Base-by-base conservation (phyloP, 2,797 vertebrate species). In the Acipenser transmontanus region DNA sequence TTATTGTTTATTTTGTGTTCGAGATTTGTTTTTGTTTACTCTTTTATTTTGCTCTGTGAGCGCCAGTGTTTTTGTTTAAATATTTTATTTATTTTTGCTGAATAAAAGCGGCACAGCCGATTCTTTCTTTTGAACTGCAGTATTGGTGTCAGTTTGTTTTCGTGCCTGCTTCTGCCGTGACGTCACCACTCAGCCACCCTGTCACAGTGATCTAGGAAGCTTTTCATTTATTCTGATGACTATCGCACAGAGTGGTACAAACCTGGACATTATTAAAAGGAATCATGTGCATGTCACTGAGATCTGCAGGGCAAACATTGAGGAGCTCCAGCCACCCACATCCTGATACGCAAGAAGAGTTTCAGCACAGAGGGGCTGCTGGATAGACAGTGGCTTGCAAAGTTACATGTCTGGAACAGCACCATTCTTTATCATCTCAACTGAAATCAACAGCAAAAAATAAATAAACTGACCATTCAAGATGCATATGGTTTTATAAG, bases 401-500 rank as follows among this genome's bases (percentile, higher is more conserved):
- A 66, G 51, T 8, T 61, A 66, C 68, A 6, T 9, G 69, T 54
- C 17, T 63, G 59, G 62, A 71, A 13, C 9, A 65, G 7, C 8
- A 1, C 1, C 68, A 65, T 64, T 1, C 0, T 7, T 6, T 51
- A 8, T 1, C n/a, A 50, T 68, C 62, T 59, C 71, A 68, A 61
- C 61, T 62, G 72, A 63, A 75, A 77, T 54, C 77, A 82, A 73
- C 70, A 74, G 68, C 67, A 72, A n/a, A 57, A 57, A 13, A 57
- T 34, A 34, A 34, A 34, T 11, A 13, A 78, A 78, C 77, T 70
- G 72, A 76, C 75, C 71, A 72, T 70, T 72, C 63, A 17, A 17
- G 60, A 17, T 34, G 17, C 17, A 17, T 34, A 17, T 61, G 9
- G 17, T 9, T 82, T 87, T 85, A 86, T 80, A 76, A 86, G 80